Evolutionary conservation across 2,113 vertebrate genomes (phyloP), one percentile per base, ranked within the genome.

Genomic region (Piaya cayana): DNA sequence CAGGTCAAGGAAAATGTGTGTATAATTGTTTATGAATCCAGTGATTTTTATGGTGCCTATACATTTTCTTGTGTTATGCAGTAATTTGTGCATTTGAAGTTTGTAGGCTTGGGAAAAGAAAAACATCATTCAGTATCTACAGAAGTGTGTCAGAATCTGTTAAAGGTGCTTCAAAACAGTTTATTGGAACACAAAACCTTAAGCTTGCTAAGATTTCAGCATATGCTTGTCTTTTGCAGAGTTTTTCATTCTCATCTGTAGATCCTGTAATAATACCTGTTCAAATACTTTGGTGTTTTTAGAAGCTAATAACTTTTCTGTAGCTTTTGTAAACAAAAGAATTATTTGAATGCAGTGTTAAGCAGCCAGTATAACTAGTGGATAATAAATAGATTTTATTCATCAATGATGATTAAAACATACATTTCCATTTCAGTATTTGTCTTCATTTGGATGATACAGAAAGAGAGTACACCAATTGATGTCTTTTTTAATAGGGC

Each of bases 401-500:
- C 9, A 36, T 63, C 20, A 15, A 0, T 47, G n/a, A 29, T 76
- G 17, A 36, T 59, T 58, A 77, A 78, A 91, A 32, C 18, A 9
- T 67, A 22, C 2, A 6, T 83, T 88, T 55, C 25, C 71, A 0
- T 81, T 70, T 55, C 65, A 78, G 23, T 37, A 8, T 85, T 67
- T 91, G 2, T 90, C 14, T 82, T 92, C 20, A 67, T 36, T 43
- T 92, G 42, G n/a, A 22, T 37, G 15, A 79, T 34, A 14, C 9
- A 43, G 55, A 84, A 81, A 63, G 70, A 56, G 18, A 52, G 5
- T 63, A 65, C 23, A 37, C 25, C 6, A 14, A 32, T 60, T n/a
- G 70, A 55, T 78, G 14, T 42, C 5, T 87, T 69, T 53, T 95
- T 45, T 45, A 75, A 8, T 81, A 99, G 99, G 71, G 99, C 99